Evolutionary conservation across 2,888 invertebrate species (phyloP), one percentile per base, ranked within the genome.

Genomic region (Noctua janthe): DNA sequence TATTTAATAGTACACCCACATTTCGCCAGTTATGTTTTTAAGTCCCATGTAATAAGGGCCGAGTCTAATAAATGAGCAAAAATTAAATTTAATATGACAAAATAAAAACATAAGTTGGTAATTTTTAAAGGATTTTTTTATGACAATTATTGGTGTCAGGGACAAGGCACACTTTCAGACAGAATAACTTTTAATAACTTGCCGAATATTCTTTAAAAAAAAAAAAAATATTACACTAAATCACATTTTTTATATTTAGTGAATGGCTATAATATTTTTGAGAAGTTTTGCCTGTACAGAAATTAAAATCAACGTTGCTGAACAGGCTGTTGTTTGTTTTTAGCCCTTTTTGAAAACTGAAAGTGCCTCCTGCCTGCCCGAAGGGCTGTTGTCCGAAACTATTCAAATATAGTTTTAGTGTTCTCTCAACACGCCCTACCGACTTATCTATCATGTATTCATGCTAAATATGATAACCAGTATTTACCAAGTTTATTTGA

Each of bases 401-500:
- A 20, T 20, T 54, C 54, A 54, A 54, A 8, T 54, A 54, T 20
- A 54, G 20, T 20, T 54, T 54, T 54, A 3, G 7, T 6, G 5
- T 59, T 54, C 62, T 62, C 29, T n/a, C n/a, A 59, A 62, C 5
- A 15, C 8, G 1, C 29, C 29, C 5, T 51, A 56, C 10, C 23
- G 10, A 56, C n/a, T 62, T 15, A 62, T 8, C 23, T 23, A 56
- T 23, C 10, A 56, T 0, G 15, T 15, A 29, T 15, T 29, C 62
- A 62, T 62, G 29, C 15, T 29, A 15, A 29, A 29, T 7, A 29
- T 29, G 62, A 29, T 29, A 23, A 13, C 56, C 43, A 81, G 29
- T 56, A 29, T 17, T 43, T 43, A 43, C n/a, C 17, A 64, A 83
- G 15, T 39, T 70, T 76, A 70, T 39, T 15, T 8, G 17, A 54